Conservation (phyloP, 2,888 invertebrate species). For the Melolontha melolontha region DNA sequence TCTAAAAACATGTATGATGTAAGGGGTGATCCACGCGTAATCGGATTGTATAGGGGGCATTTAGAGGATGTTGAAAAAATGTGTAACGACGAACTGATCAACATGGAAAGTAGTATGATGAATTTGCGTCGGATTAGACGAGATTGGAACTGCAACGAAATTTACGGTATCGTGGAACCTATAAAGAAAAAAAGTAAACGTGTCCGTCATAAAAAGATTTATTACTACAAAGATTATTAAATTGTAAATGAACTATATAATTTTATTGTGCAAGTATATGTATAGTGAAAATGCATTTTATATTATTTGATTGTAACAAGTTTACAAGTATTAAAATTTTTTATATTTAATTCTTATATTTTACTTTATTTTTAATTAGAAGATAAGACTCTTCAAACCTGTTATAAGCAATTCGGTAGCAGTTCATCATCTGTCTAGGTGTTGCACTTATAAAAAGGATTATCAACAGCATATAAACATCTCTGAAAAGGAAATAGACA, state of each 20-base stretch:
- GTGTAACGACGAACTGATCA: slow-evolving; percentile 45
- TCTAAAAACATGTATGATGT: slow-evolving; percentile 3
- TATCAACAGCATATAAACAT: too few species aligned
- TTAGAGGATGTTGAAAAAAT: slow-evolving; percentile 46
- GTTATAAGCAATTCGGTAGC: too few species aligned
- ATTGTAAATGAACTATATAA: too few species aligned
- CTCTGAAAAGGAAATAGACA: too few species aligned
- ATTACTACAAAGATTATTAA: slow-evolving; percentile 14
- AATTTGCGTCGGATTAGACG: slow-evolving; percentile 40
- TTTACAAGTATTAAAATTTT: too few species aligned
- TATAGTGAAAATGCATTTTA: neutral
- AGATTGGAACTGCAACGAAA: slow-evolving; percentile 41
- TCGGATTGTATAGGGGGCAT: slow-evolving; percentile 38
- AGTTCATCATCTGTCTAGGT: too few species aligned
- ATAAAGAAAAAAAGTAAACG: slow-evolving; percentile 13
- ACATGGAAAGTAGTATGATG: slow-evolving; percentile 43
- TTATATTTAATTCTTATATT: too few species aligned
- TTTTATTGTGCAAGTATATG: too few species aligned
- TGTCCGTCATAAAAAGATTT: slow-evolving; percentile 11
- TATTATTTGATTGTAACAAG: neutral
- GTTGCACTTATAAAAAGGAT: too few species aligned
- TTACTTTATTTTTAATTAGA: too few species aligned
- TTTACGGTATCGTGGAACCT: slow-evolving; percentile 19
- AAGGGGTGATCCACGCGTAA: slow-evolving; percentile 3
- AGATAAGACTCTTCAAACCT: too few species aligned